Evolutionary conservation across 1,140 invertebrate genomes (phyloP), one percentile per base, ranked within the genome.

Genomic region (Steinernema khuongi): DNA sequence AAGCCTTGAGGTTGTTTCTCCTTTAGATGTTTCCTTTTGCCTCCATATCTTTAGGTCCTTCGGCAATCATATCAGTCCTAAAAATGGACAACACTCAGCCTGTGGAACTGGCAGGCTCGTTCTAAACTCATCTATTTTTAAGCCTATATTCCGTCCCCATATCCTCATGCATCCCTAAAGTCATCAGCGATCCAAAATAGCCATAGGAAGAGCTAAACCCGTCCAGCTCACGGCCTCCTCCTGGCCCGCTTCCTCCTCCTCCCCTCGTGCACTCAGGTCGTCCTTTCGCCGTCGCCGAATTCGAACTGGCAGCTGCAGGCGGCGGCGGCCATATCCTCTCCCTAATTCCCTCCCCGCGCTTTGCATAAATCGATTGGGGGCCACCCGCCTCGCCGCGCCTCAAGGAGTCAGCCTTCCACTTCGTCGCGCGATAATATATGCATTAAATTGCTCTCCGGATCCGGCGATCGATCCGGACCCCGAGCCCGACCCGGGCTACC

Each of bases 341-440:
- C 26, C 26, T 26, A 11, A 14, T 60, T n/a, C n/a, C n/a, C n/a
- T n/a, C n/a, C n/a, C n/a, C n/a, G n/a, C n/a, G n/a, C n/a, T n/a
- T n/a, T n/a, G n/a, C 50, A 22, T 22, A 60, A 60, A 60, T 60
- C 50, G 50, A 60, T 60, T 4, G 50, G 4, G 50, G 50, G 22
- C 50, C 50, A 60, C 50, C 7, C 36, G 36, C 36, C 36, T 41
- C 36, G 50, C 50, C 26, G n/a, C 50, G 19, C 11, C 26, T 26
- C 50, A 4, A 11, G 11, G 11, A 26, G 11, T 60, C 50, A 60
- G 50, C 50, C 50, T 7, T 22, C 50, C 19, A 22, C 50, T 7
- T 60, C 11, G 14, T 60, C 50, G 50, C 22, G 50, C 50, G 50
- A 60, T 60, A 14, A 60, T 60, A 60, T 60, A 60, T 60, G 50